Evolutionary conservation across 2,888 invertebrate species (phyloP), one percentile per base, ranked within the genome.

Genomic region (Glaucopsyche alexis): DNA sequence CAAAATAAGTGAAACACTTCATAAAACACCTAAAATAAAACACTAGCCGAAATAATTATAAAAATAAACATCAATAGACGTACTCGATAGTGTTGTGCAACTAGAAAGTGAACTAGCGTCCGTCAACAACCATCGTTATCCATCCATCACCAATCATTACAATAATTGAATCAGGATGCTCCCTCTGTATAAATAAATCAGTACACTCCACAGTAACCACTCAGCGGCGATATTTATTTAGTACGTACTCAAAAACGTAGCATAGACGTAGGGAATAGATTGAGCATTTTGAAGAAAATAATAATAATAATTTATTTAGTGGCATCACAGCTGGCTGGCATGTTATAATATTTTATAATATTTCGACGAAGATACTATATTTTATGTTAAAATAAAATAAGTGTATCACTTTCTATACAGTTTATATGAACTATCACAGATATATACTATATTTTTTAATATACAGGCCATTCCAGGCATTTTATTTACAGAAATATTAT

Each of bases 141-240:
- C 76, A 77, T 77, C 78, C 74, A 73, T 77, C 78, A 76, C 76
- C 79, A 78, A 83, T 85, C 86, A 88, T 88, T 86, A 86, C 83
- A 87, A 87, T 88, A 87, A 89, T 89, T 87, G 86, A 88, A 88
- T 88, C 85, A 87, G 87, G 87, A 88, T 86, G 82, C 83, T 84
- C 87, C 86, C 81, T 79, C 79, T 80, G 29, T 29, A 80, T 87
- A 87, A 87, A 89, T 87, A 89, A 87, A 87, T 86, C 86, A 84
- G 82, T 84, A 81, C 82, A 80, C 78, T 42, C 9, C 7, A 38
- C 80, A 81, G 81, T 83, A 82, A 80, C 79, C 80, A 76, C 72
- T 75, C 79, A 81, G 81, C 79, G 81, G 81, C 79, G 81, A 82
- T 85, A 84, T 87, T 85, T 87, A 85, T 87, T 85, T 83, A 84